Percentiles rank a stretch among this genome's conserved stretches.
Evolutionary conservation across 2,113 vertebrate species (phyloP).

Genomic region (Oreochromis spilurus): DNA sequence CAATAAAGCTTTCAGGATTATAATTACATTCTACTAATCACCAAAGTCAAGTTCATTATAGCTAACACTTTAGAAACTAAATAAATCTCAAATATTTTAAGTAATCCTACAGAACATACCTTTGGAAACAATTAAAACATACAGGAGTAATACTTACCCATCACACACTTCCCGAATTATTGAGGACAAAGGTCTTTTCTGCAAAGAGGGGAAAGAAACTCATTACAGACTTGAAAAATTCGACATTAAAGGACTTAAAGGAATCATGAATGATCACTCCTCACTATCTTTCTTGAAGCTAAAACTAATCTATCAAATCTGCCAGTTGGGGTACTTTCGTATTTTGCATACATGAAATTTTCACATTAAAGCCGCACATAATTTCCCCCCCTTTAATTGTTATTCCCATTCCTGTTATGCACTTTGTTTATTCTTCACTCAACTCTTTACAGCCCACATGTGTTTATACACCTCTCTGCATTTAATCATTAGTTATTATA

Average conservation of each 20-base stretch:
- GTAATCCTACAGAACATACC: neutral
- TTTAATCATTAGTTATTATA: neutral
- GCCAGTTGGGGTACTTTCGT: neutral
- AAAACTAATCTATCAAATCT: neutral
- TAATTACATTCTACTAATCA: neutral
- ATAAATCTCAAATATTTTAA: neutral
- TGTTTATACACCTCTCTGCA: neutral
- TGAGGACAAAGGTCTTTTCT: conserved; percentile 94
- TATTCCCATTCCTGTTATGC: neutral
- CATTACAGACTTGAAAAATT: neutral
- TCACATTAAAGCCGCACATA: neutral
- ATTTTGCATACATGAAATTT: neutral
- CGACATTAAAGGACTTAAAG: neutral
- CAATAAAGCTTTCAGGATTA: neutral
- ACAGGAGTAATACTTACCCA: conserved; percentile 76
- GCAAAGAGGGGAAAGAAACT: conserved; percentile 27
- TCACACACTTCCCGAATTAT: conserved; percentile 97
- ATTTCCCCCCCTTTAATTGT: neutral
- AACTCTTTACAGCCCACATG: neutral
- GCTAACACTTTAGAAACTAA: neutral
- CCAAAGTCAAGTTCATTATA: neutral
- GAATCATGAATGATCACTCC: neutral
- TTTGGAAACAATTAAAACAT: neutral
- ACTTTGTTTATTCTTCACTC: neutral
- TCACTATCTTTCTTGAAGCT: neutral